Percentiles rank a stretch among this genome's conserved stretches.
Evolutionary conservation across 2,888 invertebrate genomes (phyloP).

Genomic region (Ceraclea dissimilis): DNA sequence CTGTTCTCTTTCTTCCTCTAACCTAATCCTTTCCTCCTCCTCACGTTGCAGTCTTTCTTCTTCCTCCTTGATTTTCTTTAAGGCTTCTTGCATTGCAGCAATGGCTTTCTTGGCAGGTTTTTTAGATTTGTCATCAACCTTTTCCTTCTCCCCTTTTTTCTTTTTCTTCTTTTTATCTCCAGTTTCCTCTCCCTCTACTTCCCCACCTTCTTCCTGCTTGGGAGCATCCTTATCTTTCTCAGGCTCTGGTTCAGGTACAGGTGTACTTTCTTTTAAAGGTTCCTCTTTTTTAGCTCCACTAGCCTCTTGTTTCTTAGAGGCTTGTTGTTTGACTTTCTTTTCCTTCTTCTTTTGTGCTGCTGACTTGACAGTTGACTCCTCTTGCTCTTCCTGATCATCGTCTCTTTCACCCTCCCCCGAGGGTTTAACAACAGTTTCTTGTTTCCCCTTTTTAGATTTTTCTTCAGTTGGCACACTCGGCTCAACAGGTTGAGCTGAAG

Average conservation of each 20-base stretch:
- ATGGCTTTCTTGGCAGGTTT: slow-evolving; percentile 81
- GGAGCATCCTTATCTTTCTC: slow-evolving; percentile 31
- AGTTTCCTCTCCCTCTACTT: slow-evolving; percentile 31
- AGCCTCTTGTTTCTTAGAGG: slow-evolving; percentile 52
- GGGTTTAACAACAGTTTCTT: slow-evolving; percentile 36
- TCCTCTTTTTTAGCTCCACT: slow-evolving; percentile 31
- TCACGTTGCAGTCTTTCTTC: slow-evolving; percentile 67
- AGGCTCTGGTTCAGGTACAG: slow-evolving; percentile 31
- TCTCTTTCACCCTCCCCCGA: slow-evolving; percentile 38
- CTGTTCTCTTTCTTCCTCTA: slow-evolving; percentile 66
- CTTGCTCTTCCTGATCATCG: slow-evolving; percentile 44
- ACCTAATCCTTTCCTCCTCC: slow-evolving; percentile 72
- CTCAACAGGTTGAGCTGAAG: slow-evolving; percentile 29
- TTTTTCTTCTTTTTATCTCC: slow-evolving; percentile 36
- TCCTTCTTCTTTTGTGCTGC: slow-evolving; percentile 87
- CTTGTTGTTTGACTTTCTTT: slow-evolving; percentile 73
- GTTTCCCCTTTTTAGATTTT: slow-evolving; percentile 36
- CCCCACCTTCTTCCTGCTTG: slow-evolving; percentile 38
- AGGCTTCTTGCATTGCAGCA: slow-evolving; percentile 85
- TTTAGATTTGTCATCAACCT: slow-evolving; percentile 48
- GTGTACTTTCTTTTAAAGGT: slow-evolving; percentile 8
- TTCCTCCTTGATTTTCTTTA: slow-evolving; percentile 83
- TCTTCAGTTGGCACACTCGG: slow-evolving; percentile 32
- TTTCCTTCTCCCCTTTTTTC: slow-evolving; percentile 44
- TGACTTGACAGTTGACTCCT: slow-evolving; percentile 59